phyloP scores from a whole-genome alignment of 64 coral and sea anemone species.

The Orbicella faveolata region DNA sequence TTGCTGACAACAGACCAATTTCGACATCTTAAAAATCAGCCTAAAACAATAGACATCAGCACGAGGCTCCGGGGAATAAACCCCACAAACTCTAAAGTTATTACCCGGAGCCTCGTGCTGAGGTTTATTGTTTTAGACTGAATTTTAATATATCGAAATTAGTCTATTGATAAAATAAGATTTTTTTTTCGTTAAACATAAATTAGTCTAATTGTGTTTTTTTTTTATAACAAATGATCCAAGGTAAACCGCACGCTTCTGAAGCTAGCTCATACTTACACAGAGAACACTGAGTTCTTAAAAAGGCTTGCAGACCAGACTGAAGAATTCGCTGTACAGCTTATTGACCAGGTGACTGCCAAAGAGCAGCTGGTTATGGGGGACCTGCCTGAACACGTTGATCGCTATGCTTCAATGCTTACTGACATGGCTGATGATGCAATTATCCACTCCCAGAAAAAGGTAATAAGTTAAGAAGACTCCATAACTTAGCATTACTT shows the following conservation, averaged over 20 bases:
- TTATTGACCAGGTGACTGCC: conserved; percentile 21
- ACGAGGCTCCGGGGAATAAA: too few relatives aligned
- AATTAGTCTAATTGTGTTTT: neutral
- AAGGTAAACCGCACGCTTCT: conserved; percentile 12
- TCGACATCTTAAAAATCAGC: too few relatives aligned
- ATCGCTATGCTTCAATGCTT: conserved; percentile 11
- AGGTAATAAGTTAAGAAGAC: neutral
- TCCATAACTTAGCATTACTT: neutral
- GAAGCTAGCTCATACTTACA: neutral
- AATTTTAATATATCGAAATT: too few relatives aligned
- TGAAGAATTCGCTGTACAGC: conserved; percentile 15
- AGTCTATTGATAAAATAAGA: too few relatives aligned
- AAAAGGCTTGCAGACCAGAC: conserved; percentile 40
- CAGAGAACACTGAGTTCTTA: conserved; percentile 18
- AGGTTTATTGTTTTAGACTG: too few relatives aligned
- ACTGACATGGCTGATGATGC: neutral
- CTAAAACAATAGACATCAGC: too few relatives aligned
- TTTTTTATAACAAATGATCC: neutral
- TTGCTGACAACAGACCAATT: too few relatives aligned
- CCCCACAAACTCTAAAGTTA: too few relatives aligned
- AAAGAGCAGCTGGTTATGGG: neutral
- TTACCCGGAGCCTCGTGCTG: too few relatives aligned
- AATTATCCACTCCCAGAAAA: conserved; percentile 1
- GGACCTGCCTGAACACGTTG: neutral
- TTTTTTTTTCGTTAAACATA: too few relatives aligned